Evolutionary conservation across 2,888 invertebrate genomes (phyloP).

Genomic region (Pterostichus niger): DNA sequence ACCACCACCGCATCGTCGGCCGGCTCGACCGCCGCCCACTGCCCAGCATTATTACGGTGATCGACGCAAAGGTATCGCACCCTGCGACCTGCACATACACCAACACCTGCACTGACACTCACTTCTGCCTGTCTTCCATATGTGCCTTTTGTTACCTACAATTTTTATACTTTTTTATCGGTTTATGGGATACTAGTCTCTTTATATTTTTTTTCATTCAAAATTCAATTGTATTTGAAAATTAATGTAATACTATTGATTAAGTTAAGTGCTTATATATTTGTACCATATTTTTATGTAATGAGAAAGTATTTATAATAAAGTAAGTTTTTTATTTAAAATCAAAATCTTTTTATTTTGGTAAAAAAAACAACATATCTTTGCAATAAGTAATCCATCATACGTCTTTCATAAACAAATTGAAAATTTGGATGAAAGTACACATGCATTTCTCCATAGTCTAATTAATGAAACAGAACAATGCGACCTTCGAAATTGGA

Average conservation of each 20-base stretch:
- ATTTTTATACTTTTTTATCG: conserved; percentile 29
- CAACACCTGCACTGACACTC: conserved; percentile 19
- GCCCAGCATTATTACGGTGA: conserved; percentile 30
- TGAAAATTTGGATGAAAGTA: background rate
- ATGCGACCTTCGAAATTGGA: conserved; percentile 54
- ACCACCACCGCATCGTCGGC: conserved; percentile 25
- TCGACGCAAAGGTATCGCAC: conserved; percentile 60
- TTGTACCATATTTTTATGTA: conserved; percentile 51
- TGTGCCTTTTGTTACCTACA: conserved; percentile 29
- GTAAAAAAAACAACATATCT: background rate
- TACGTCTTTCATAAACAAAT: background rate
- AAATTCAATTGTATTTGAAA: conserved; percentile 28
- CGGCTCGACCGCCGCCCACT: conserved; percentile 14
- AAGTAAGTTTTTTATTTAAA: conserved; percentile 30
- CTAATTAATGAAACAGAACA: conserved; percentile 61
- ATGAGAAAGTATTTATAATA: conserved; percentile 39
- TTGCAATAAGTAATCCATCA: too few relatives aligned
- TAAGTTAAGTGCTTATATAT: conserved; percentile 52
- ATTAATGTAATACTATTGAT: conserved; percentile 24
- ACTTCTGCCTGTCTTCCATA: conserved; percentile 10
- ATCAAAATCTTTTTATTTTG: conserved; percentile 21
- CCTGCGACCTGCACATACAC: conserved; percentile 54
- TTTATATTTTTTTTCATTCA: conserved; percentile 24
- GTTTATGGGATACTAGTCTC: conserved; percentile 39
- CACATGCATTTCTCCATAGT: conserved; percentile 30